These are phyloP conservation scores for Lordiphosa mommai DNA, from an alignment of 1,140 invertebrate species.

Conservation along the genomic window DNA sequence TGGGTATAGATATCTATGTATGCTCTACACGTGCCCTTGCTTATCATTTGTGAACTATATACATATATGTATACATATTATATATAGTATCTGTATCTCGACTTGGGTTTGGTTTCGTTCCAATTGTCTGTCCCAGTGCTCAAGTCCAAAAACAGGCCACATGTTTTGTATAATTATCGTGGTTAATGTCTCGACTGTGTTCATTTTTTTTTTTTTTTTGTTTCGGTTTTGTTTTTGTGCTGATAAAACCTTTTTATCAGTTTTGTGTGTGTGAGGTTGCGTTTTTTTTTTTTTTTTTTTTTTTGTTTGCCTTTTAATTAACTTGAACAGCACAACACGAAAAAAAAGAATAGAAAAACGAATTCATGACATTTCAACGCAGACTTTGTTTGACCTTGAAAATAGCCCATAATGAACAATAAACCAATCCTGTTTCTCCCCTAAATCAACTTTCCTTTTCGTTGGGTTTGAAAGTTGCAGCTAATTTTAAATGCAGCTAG, in stretches of 20 bases:
- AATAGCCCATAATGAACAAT: background rate
- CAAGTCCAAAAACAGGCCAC: slow-evolving; percentile 42
- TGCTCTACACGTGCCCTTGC: slow-evolving; percentile 4
- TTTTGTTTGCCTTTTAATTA: slow-evolving; percentile 75
- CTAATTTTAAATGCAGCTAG: slow-evolving; percentile 47
- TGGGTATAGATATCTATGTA: too few species aligned
- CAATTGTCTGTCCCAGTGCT: slow-evolving; percentile 25
- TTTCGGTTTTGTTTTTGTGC: slow-evolving; percentile 14
- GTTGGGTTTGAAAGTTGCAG: slow-evolving; percentile 31
- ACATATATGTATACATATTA: background rate
- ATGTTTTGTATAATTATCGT: slow-evolving; percentile 77
- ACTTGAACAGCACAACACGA: slow-evolving; percentile 65
- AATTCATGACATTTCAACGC: slow-evolving; percentile 33
- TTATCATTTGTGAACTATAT: slow-evolving; percentile 4
- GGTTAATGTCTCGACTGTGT: slow-evolving; percentile 62
- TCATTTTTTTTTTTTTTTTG: slow-evolving; percentile 19
- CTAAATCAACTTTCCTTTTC: slow-evolving; percentile 46
- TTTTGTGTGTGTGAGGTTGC: slow-evolving; percentile 26
- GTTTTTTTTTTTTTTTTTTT: background rate
- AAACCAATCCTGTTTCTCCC: background rate
- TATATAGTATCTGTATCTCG: slow-evolving; percentile 31
- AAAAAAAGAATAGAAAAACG: slow-evolving; percentile 5
- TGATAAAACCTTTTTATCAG: slow-evolving; percentile 43
- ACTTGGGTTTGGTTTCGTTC: slow-evolving; percentile 13
- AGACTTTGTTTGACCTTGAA: too few species aligned